Evolutionary conservation across 2,113 vertebrate species (phyloP), one percentile per base, ranked within the genome.

Genomic region (Percina caprodes): DNA sequence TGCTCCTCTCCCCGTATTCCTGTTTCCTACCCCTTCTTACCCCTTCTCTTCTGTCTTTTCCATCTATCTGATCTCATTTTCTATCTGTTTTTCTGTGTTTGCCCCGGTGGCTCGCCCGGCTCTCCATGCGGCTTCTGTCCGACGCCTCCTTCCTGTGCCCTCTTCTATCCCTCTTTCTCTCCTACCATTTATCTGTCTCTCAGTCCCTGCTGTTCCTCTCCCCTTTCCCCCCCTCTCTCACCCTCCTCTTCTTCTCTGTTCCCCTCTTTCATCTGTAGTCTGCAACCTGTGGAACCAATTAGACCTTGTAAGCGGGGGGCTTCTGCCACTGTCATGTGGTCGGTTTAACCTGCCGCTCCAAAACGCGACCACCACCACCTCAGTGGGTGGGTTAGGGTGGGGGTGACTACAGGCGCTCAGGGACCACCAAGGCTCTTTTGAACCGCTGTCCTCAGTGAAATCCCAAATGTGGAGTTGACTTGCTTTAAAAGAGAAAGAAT

Each of bases 261-360:
- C 77, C 79, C 67, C 77, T 76, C 61, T 72, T 87, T 83, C 77
- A 74, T 86, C 84, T 86, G 78, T 72, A 82, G 83, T 90, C 86
- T 86, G 73, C 86, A 93, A 92, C 93, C 95, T 95, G 94, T 93
- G 88, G 92, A 95, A 95, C 89, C 91, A 93, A 94, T 95, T 93
- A 95, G 84, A 80, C 79, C 77, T 83, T 83, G 89, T 89, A 87
- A 82, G 88, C 58, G 15, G 67, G 81, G 85, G 82, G 85, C 87
- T 90, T 90, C 87, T 87, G 88, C 76, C 88, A 89, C 82, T 67
- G 91, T 90, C 90, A 91, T 92, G 93, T 87, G 93, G 87, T 90
- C 84, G 73, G 81, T 86, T 92, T 93, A 86, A 92, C 93, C 92
- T 91, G 84, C 82, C 30, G 88, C 85, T 91, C 88, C 85, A 86